Evolutionary conservation across 2,888 invertebrate species (phyloP).

Genomic region (Stratiomys singularior): DNA sequence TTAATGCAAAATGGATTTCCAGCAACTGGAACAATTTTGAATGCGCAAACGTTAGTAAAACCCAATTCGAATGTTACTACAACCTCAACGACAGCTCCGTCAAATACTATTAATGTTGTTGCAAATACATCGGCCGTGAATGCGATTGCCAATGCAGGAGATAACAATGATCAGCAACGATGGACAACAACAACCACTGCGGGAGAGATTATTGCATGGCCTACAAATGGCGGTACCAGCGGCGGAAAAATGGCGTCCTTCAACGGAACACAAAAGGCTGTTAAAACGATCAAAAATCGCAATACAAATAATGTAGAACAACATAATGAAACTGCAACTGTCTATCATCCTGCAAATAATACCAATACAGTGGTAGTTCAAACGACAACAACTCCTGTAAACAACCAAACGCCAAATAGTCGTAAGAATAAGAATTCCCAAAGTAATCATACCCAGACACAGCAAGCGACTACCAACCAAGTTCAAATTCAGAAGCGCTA

Average conservation of each 20-base stretch:
- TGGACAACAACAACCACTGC: constrained; percentile 74
- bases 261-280: constrained; percentile 77
- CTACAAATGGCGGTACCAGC: constrained; percentile 68
- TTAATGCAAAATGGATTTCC: constrained; percentile 81
- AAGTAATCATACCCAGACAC: constrained; percentile 53
- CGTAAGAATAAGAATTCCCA: constrained; percentile 53
- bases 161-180: constrained; percentile 41
- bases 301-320: constrained; percentile 1
- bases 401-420: constrained; percentile 33
- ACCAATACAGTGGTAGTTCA: constrained; percentile 35
- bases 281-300: constrained; percentile 51
- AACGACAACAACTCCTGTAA: constrained; percentile 13
- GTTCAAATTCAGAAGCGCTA: constrained; percentile 75
- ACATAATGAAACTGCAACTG: constrained; percentile 17
- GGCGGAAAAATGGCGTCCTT: constrained; percentile 81
- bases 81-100: constrained; percentile 44
- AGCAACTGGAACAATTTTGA: constrained; percentile 71
- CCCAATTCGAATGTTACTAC: constrained; percentile 56
- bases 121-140: constrained; percentile 24
- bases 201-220: constrained; percentile 75
- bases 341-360: constrained; percentile 36
- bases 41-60: constrained; percentile 62
- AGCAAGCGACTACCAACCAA: constrained; percentile 57
- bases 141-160: constrained; percentile 15
- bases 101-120: constrained; percentile 37